Conservation (phyloP, 1,140 invertebrate species). For the Pomacea maculata region DNA sequence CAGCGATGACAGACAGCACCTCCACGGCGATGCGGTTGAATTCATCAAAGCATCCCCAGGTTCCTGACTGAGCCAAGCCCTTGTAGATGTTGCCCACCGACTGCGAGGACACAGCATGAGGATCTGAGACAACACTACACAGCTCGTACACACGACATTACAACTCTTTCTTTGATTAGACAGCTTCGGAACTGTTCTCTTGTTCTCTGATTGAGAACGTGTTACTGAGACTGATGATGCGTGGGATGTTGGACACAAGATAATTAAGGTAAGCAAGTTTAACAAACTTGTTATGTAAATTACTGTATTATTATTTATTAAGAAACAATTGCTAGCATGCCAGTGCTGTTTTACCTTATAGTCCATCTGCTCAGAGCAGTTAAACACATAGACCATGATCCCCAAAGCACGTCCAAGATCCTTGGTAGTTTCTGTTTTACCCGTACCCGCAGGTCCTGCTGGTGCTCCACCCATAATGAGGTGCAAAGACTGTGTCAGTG, state of each 20-base stretch:
- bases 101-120: slow-evolving; percentile 54
- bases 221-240: too few relatives aligned
- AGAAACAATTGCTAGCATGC: not conserved
- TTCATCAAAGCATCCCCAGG: slow-evolving; percentile 68
- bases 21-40: slow-evolving; percentile 67
- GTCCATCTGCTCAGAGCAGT: slow-evolving; percentile 98
- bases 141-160: too few relatives aligned
- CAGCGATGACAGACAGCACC: slow-evolving; percentile 67
- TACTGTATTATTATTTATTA: not conserved
- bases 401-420: slow-evolving; percentile 93
- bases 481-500: slow-evolving; percentile 91
- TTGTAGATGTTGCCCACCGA: slow-evolving; percentile 97
- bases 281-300: not conserved
- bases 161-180: too few relatives aligned
- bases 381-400: slow-evolving; percentile 98
- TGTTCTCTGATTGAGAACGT: too few relatives aligned
- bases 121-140: too few relatives aligned
- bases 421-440: slow-evolving; percentile 98
- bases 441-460: slow-evolving; percentile 89
- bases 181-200: too few relatives aligned
- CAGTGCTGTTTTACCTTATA: slow-evolving; percentile 76
- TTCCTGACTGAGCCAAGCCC: slow-evolving; percentile 72
- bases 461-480: slow-evolving; percentile 96
- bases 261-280: too few relatives aligned
- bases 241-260: too few relatives aligned